Percentiles rank a stretch among this genome's conserved stretches.
Evolutionary conservation across 2,113 vertebrate genomes (phyloP).

Genomic region (Malurus elegans): DNA sequence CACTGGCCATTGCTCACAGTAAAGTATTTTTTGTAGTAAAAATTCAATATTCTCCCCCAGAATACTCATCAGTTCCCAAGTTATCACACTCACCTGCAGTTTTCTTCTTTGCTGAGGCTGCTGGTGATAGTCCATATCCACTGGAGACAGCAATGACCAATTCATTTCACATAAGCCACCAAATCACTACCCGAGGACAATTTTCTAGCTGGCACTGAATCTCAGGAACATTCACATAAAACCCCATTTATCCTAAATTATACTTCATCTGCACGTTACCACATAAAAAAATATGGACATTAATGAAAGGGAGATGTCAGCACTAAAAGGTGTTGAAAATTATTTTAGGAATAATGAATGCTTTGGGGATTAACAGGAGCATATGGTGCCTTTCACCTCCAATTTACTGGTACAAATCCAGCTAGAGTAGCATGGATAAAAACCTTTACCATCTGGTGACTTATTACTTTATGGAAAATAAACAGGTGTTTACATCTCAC

Average conservation of each 20-base stretch:
- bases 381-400: conserved; percentile 58
- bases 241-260: background rate
- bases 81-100: background rate
- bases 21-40: background rate
- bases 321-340: conserved; percentile 33
- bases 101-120: background rate
- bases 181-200: background rate
- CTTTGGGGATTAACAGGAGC: conserved; percentile 48
- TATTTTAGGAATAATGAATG: conserved; percentile 8
- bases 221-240: background rate
- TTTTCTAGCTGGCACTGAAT: background rate
- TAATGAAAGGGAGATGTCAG: background rate
- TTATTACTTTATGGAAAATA: conserved; percentile 16
- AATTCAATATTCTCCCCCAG: background rate
- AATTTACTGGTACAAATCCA: conserved; percentile 57
- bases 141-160: background rate
- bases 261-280: background rate
- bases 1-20: background rate
- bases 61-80: background rate
- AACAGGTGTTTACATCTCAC: background rate
- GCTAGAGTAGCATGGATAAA: conserved; percentile 20
- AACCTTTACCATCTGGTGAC: conserved; percentile 45
- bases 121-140: background rate
- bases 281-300: background rate
- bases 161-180: background rate